Percentiles rank a stretch among this genome's conserved stretches.
Evolutionary conservation across 2,888 invertebrate species (phyloP).

Genomic region (Tortricodes alternella): DNA sequence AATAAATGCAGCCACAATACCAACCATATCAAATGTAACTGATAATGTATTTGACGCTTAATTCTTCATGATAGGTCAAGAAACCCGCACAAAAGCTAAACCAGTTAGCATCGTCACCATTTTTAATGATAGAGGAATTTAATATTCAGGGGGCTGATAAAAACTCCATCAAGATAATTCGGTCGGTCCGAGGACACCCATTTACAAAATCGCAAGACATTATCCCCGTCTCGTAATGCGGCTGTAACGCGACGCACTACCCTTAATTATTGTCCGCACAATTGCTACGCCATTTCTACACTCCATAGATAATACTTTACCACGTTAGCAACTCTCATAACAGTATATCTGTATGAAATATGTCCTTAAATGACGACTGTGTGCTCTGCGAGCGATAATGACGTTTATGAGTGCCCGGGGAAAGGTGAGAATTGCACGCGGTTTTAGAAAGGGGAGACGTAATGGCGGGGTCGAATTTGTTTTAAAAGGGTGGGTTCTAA

Average conservation of each 20-base stretch:
- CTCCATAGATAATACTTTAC: slow-evolving; percentile 57
- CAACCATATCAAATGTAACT: slow-evolving; percentile 13
- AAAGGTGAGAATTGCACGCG: slow-evolving; percentile 53
- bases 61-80: slow-evolving; percentile 17
- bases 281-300: slow-evolving; percentile 66
- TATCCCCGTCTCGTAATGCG: slow-evolving; percentile 59
- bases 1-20: slow-evolving; percentile 25
- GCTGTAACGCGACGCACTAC: slow-evolving; percentile 56
- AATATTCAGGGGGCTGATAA: slow-evolving; percentile 24
- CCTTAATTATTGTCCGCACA: slow-evolving; percentile 76
- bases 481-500: slow-evolving; percentile 78
- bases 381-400: slow-evolving; percentile 43
- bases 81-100: slow-evolving; percentile 15
- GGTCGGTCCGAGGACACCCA: slow-evolving; percentile 47
- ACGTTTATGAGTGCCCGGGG: slow-evolving; percentile 40
- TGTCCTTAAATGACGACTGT: slow-evolving; percentile 53
- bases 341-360: slow-evolving; percentile 76
- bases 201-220: slow-evolving; percentile 68
- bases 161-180: slow-evolving; percentile 37
- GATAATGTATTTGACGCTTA: slow-evolving; percentile 8
- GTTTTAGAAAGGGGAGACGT: slow-evolving; percentile 36
- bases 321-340: slow-evolving; percentile 75
- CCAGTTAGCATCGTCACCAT: slow-evolving; percentile 16
- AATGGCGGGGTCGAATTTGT: slow-evolving; percentile 59
- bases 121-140: slow-evolving; percentile 18